Evolutionary conservation across 2,888 invertebrate species (phyloP).

Genomic region (Reticulitermes lucifugus): DNA sequence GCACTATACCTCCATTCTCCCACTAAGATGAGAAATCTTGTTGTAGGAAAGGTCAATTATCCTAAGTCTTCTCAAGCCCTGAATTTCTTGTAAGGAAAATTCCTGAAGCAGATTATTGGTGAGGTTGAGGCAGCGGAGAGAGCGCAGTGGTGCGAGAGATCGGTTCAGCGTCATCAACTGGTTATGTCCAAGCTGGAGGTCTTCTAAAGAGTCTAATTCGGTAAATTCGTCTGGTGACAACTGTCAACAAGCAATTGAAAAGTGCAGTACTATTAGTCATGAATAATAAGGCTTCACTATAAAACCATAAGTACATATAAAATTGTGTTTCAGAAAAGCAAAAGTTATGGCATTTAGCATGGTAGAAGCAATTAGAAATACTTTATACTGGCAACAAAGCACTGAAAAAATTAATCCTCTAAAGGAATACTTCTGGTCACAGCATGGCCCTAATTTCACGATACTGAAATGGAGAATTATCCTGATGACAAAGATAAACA

Average conservation of each 20-base stretch:
- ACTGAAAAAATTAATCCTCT: too few relatives aligned
- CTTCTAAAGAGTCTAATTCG: conserved; percentile 76
- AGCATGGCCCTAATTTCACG: too few relatives aligned
- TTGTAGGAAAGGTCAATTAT: conserved; percentile 83
- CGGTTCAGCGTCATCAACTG: conserved; percentile 77
- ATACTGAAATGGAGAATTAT: too few relatives aligned
- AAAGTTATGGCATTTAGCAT: too few relatives aligned
- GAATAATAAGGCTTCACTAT: too few relatives aligned
- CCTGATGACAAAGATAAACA: too few relatives aligned
- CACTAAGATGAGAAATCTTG: conserved; percentile 74
- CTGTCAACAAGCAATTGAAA: conserved; percentile 62
- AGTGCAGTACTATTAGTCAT: too few relatives aligned
- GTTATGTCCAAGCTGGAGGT: conserved; percentile 80
- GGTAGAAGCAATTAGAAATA: too few relatives aligned
- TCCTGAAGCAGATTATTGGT: conserved; percentile 80
- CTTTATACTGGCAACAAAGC: too few relatives aligned
- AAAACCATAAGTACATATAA: too few relatives aligned
- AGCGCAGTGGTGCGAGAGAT: conserved; percentile 76
- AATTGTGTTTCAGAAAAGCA: too few relatives aligned
- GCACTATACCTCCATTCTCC: conserved; percentile 72
- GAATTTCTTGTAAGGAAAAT: conserved; percentile 84
- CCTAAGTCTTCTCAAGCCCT: conserved; percentile 76
- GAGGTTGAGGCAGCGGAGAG: conserved; percentile 77
- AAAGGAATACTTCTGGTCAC: too few relatives aligned
- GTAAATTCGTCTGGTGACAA: conserved; percentile 80